These are phyloP conservation scores for Dromius quadrimaculatus DNA, from an alignment of 2,888 invertebrate species.

Conservation along the genomic window DNA sequence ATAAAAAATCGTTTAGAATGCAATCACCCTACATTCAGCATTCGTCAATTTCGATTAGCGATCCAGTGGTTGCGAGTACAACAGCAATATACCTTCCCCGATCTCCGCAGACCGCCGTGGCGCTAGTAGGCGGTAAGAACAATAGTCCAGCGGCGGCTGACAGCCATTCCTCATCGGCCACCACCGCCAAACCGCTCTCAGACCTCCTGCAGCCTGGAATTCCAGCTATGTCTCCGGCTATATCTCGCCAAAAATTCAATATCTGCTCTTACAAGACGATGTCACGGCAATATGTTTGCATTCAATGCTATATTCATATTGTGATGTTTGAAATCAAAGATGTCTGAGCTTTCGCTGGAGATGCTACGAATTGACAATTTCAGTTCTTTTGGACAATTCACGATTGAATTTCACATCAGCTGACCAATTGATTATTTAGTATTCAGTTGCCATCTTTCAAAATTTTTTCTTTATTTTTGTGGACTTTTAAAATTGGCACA, in stretches of 20 bases:
- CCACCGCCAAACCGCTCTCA: slow-evolving; percentile 55
- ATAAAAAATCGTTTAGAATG: too few species aligned
- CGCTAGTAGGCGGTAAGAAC: slow-evolving; percentile 57
- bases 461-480: too few species aligned
- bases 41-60: slow-evolving; percentile 19
- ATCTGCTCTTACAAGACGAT: slow-evolving; percentile 56
- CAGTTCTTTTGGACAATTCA: too few species aligned
- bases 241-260: slow-evolving; percentile 66
- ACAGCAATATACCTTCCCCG: too few species aligned
- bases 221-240: slow-evolving; percentile 61
- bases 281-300: not conserved
- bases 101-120: not conserved
- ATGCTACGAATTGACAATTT: too few species aligned
- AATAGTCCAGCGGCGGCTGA: slow-evolving; percentile 64
- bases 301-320: not conserved
- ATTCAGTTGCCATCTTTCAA: too few species aligned
- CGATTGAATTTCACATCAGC: too few species aligned
- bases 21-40: slow-evolving; percentile 7
- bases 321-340: too few species aligned
- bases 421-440: too few species aligned
- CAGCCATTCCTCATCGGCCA: slow-evolving; percentile 64
- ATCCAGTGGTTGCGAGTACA: slow-evolving; percentile 38
- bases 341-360: too few species aligned
- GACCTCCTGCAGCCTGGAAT: slow-evolving; percentile 55
- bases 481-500: too few species aligned